A percentile compares a stretch with the other conserved stretches of the same genome.
These are phyloP conservation scores for Diaperis boleti DNA, from an alignment of 2,888 invertebrate species.

Conservation along the genomic window DNA sequence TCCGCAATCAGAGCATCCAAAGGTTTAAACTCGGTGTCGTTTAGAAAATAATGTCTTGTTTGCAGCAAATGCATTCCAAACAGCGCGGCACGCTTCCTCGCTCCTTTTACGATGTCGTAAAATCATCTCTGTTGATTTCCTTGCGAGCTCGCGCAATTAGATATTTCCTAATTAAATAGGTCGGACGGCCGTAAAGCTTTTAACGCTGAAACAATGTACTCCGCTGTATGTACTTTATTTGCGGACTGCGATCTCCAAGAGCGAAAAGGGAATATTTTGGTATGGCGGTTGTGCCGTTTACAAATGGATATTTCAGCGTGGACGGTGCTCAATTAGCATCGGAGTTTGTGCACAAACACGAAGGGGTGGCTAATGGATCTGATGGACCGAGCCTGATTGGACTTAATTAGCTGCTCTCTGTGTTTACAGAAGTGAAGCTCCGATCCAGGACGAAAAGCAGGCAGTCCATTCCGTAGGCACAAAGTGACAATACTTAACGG, in stretches of 20 bases:
- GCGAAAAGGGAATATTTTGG: slow-evolving; percentile 43
- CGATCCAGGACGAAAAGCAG: slow-evolving; percentile 43
- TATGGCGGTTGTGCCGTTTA: slow-evolving; percentile 55
- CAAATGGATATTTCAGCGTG: slow-evolving; percentile 62
- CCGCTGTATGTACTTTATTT: slow-evolving; percentile 41
- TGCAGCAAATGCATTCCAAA: slow-evolving; percentile 29
- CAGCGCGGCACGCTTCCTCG: not conserved
- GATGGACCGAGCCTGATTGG: slow-evolving; percentile 71
- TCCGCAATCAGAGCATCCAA: not conserved
- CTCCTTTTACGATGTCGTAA: slow-evolving; percentile 36
- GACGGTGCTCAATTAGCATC: slow-evolving; percentile 65
- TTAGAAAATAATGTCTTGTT: slow-evolving; percentile 26
- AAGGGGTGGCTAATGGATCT: slow-evolving; percentile 68
- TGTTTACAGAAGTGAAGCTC: slow-evolving; percentile 60
- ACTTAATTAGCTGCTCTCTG: slow-evolving; percentile 71
- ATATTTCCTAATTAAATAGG: slow-evolving; percentile 38
- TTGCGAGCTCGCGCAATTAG: slow-evolving; percentile 38
- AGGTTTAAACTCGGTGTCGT: slow-evolving; percentile 3
- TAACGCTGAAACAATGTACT: slow-evolving; percentile 43
- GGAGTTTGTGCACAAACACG: slow-evolving; percentile 66
- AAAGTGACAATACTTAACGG: no score
- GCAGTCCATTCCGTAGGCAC: slow-evolving; percentile 15
- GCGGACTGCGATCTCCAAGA: slow-evolving; percentile 13
- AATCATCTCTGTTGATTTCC: slow-evolving; percentile 40
- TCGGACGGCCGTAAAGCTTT: slow-evolving; percentile 30